Conservation (phyloP, 1,140 invertebrate species). For the Eumeta japonica region DNA sequence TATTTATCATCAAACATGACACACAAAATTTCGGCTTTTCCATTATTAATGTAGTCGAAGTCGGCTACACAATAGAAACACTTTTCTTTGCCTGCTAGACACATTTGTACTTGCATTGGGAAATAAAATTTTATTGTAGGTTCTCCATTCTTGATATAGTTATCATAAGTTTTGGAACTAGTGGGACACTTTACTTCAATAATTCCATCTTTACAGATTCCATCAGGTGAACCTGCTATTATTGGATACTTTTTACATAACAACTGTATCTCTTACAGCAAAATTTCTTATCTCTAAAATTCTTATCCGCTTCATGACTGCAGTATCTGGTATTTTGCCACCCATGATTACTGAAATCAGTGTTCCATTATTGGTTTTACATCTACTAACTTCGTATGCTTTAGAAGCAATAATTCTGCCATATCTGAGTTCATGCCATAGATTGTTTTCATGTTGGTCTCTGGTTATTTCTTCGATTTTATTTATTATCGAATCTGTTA, state of each 20-base stretch:
- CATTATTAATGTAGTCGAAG: slow-evolving; percentile 6
- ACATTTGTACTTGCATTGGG: slow-evolving; percentile 25
- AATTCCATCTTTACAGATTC: slow-evolving; percentile 17
- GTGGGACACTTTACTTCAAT: slow-evolving; percentile 23
- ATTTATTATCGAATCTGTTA: slow-evolving; percentile 1
- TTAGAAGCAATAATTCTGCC: slow-evolving; percentile 28
- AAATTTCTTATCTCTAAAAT: neutral
- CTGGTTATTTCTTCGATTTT: neutral
- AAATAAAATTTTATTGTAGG: slow-evolving; percentile 13
- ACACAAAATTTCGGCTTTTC: slow-evolving; percentile 6
- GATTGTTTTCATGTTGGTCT: slow-evolving; percentile 1
- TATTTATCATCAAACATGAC: slow-evolving; percentile 6
- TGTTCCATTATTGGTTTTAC: slow-evolving; percentile 7
- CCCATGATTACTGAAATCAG: slow-evolving; percentile 8
- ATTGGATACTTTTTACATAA: slow-evolving; percentile 15
- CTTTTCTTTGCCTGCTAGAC: slow-evolving; percentile 11
- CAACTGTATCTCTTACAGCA: slow-evolving; percentile 15
- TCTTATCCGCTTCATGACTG: neutral
- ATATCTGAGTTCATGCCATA: slow-evolving; percentile 22
- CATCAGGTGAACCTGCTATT: slow-evolving; percentile 30
- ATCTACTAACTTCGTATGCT: slow-evolving; percentile 9
- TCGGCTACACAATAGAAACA: slow-evolving; percentile 13
- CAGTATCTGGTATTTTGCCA: slow-evolving; percentile 1
- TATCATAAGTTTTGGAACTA: slow-evolving; percentile 11
- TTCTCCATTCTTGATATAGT: slow-evolving; percentile 15